Base-by-base conservation (phyloP, 2,888 invertebrate species). In the Trichogramma dendrolimi region DNA sequence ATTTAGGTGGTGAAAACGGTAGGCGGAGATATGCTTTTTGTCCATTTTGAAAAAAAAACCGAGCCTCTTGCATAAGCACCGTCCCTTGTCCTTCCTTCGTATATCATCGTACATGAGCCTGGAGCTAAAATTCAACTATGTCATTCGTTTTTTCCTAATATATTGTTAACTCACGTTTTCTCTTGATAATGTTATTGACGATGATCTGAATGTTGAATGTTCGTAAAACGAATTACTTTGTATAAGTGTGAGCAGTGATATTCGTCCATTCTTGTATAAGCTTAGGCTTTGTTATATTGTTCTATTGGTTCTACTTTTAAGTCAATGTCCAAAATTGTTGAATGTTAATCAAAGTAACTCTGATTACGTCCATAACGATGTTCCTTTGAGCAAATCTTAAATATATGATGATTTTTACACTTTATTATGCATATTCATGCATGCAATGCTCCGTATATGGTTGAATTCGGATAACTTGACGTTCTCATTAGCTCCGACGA, bases 21-120 rank as follows among this genome's bases (percentile, higher is more conserved):
- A 27, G 27, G 73, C 69, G 69, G 68, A 69, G 67, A 65, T 62
- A 66, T 70, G 70, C 68, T 72, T 74, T 74, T 67, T 76, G 73
- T 75, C 75, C 74, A 73, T 70, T 71, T 27, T 27, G 27, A 27
- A 27, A 27, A 77, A 75, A 76, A 74, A 77, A 76, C 77, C 77
- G 65, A 66, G 63, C 66, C 66, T 66, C 59, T 27, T 27, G 75
- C 71, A 71, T 75, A 71, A 68, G 68, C 75, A 76, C 76, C 77
- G 76, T 76, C 76, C 77, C 76, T 74, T 71, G 69, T 73, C 72
- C 68, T 70, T 68, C 68, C 70, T 62, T 67, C 73, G 59, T 70
- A 64, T 67, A 56, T 58, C 62, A 55, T 61, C 65, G 65, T 60
- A 55, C 27, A 27, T 43, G 60, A 62, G 40, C 48, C 46, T 11